These are phyloP conservation scores for Holacanthella duospinosa DNA, from an alignment of 2,888 invertebrate genomes.

Conservation along the genomic window DNA sequence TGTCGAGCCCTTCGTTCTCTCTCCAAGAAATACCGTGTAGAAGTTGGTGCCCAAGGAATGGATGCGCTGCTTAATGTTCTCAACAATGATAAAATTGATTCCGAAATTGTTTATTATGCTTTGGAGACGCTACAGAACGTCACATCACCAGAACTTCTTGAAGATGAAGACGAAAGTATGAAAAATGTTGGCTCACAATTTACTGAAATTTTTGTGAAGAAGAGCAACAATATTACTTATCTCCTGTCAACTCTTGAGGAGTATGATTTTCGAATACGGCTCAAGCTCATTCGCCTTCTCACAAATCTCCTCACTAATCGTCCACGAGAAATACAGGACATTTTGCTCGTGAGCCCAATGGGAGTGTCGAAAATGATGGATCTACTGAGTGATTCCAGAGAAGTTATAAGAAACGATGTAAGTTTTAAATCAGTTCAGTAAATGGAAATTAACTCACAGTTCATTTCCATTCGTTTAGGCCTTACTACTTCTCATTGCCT, in stretches of 20 bases:
- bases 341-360: slow-evolving; percentile 82
- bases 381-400: slow-evolving; percentile 79
- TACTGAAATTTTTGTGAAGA: slow-evolving; percentile 93
- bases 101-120: slow-evolving; percentile 83
- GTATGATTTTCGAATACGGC: slow-evolving; percentile 85
- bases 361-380: slow-evolving; percentile 97
- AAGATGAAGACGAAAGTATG: slow-evolving; percentile 49
- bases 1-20: slow-evolving; percentile 85
- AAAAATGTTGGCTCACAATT: slow-evolving; percentile 71
- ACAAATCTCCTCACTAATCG: slow-evolving; percentile 76
- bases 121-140: slow-evolving; percentile 86
- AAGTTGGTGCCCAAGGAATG: slow-evolving; percentile 90
- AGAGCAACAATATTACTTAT: slow-evolving; percentile 67
- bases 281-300: slow-evolving; percentile 78
- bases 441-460: not conserved
- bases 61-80: slow-evolving; percentile 62
- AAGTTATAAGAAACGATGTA: slow-evolving; percentile 89
- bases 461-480: slow-evolving; percentile 46
- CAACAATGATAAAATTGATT: slow-evolving; percentile 76
- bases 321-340: slow-evolving; percentile 76
- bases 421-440: too few species aligned
- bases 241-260: slow-evolving; percentile 80
- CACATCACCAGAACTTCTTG: slow-evolving; percentile 66
- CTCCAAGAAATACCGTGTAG: slow-evolving; percentile 81
- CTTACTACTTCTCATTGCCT: slow-evolving; percentile 73